Percentiles rank a stretch among this genome's conserved stretches.
Conservation (phyloP, 2,888 invertebrate genomes). For the Dusona sp. region DNA sequence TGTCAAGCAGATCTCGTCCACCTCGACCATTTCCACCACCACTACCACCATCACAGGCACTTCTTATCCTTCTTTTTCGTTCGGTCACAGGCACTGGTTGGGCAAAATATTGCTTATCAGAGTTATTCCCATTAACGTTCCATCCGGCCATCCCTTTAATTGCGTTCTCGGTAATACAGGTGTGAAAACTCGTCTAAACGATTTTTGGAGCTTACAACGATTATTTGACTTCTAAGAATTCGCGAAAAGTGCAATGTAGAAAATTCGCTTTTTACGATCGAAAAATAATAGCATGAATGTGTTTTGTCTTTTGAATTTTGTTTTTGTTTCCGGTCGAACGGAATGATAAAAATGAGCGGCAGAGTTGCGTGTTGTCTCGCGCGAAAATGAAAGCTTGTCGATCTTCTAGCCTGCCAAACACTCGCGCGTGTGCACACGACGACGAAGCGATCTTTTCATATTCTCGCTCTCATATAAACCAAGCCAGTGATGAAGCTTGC, state of each 20-base stretch:
- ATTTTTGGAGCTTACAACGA: not conserved
- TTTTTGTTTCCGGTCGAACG: conserved; percentile 11
- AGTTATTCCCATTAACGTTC: conserved; percentile 59
- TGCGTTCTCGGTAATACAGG: not conserved
- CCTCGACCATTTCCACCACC: conserved; percentile 5
- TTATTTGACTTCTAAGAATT: not conserved
- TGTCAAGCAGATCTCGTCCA: conserved; percentile 42
- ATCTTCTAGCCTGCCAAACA: conserved; percentile 45
- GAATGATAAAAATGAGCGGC: conserved; percentile 39
- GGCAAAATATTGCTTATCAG: conserved; percentile 67
- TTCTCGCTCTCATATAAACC: conserved; percentile 39
- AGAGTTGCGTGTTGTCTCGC: conserved; percentile 59
- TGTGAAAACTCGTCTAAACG: not conserved
- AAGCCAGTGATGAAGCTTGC: conserved; percentile 36
- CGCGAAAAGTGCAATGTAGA: not conserved
- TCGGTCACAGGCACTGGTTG: conserved; percentile 68
- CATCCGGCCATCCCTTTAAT: conserved; percentile 54
- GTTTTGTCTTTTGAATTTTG: not conserved
- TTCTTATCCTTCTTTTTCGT: conserved; percentile 64
- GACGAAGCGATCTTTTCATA: conserved; percentile 42
- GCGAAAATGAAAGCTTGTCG: conserved; percentile 55
- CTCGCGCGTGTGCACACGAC: conserved; percentile 32
- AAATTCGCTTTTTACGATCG: not conserved
- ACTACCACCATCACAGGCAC: conserved; percentile 38
- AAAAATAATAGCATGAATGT: too few species aligned